Evolutionary conservation across 2,888 invertebrate species (phyloP).

Genomic region (Pyrgus malvae): DNA sequence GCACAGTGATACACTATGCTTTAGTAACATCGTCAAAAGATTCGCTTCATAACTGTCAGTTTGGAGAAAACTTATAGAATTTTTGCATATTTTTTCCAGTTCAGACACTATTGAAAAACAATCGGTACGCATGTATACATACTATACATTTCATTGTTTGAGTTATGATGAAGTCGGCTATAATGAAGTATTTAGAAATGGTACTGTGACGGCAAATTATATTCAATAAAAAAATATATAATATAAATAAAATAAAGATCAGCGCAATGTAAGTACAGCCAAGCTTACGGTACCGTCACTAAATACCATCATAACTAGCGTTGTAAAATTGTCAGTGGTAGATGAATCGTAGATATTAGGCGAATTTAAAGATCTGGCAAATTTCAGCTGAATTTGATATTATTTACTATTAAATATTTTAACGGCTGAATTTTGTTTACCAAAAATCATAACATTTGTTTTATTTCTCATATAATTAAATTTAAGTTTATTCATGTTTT

Average conservation of each 20-base stretch:
- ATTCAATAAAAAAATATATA: too few species aligned
- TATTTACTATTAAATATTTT: background rate
- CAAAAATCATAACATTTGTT: slow-evolving; percentile 3
- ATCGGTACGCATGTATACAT: slow-evolving; percentile 71
- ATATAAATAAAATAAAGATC: too few species aligned
- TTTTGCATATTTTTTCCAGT: slow-evolving; percentile 65
- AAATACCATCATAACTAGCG: slow-evolving; percentile 5
- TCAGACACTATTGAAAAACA: slow-evolving; percentile 58
- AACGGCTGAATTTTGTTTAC: slow-evolving; percentile 9
- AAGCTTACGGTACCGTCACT: slow-evolving; percentile 9
- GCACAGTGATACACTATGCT: slow-evolving; percentile 59
- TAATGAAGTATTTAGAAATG: slow-evolving; percentile 10
- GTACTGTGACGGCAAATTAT: slow-evolving; percentile 8
- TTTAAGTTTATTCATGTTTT: background rate
- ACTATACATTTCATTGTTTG: slow-evolving; percentile 13
- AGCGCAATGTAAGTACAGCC: too few species aligned
- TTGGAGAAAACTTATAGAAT: slow-evolving; percentile 47
- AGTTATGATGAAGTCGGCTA: background rate
- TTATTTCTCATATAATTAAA: background rate
- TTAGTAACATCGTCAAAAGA: slow-evolving; percentile 46
- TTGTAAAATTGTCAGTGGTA: background rate
- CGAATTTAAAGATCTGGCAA: background rate
- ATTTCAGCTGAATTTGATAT: slow-evolving; percentile 2
- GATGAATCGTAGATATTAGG: background rate
- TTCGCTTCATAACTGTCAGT: slow-evolving; percentile 40